phyloP scores from a whole-genome alignment of 2,113 vertebrate genomes.

The Nicator chloris region DNA sequence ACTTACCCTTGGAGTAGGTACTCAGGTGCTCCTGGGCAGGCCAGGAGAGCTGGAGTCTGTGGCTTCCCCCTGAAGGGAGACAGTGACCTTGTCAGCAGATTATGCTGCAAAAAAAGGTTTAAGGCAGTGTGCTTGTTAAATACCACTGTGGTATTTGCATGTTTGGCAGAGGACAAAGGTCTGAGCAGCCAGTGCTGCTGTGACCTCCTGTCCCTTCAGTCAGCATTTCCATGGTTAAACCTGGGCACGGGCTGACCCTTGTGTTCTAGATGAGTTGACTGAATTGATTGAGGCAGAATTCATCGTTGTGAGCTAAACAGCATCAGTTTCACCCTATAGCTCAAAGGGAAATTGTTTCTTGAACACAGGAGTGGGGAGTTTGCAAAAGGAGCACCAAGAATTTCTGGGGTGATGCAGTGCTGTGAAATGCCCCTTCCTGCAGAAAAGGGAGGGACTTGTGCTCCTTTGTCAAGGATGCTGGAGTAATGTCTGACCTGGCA shows the following conservation, averaged over 20 bases:
- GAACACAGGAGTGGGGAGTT: neutral
- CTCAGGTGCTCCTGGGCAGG: neutral
- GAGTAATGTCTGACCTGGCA: neutral
- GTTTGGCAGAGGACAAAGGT: neutral
- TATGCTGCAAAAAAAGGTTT: neutral
- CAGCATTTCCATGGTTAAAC: neutral
- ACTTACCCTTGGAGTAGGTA: neutral
- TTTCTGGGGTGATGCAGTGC: neutral
- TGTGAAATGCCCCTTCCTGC: neutral
- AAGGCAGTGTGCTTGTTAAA: neutral
- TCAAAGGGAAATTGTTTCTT: neutral
- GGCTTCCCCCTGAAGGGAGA: neutral
- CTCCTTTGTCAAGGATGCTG: neutral
- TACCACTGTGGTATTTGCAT: neutral
- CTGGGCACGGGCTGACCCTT: neutral
- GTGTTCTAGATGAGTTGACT: neutral
- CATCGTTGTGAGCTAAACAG: neutral
- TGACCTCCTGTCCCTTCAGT: neutral
- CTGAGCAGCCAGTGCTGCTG: neutral
- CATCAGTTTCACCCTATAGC: neutral
- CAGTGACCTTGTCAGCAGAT: constrained; percentile 29
- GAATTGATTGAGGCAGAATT: neutral
- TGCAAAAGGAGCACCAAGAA: neutral
- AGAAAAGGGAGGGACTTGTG: neutral
- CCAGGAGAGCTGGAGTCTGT: neutral